Conservation (phyloP, 2,113 vertebrate genomes). For the Entosphenus tridentatus region DNA sequence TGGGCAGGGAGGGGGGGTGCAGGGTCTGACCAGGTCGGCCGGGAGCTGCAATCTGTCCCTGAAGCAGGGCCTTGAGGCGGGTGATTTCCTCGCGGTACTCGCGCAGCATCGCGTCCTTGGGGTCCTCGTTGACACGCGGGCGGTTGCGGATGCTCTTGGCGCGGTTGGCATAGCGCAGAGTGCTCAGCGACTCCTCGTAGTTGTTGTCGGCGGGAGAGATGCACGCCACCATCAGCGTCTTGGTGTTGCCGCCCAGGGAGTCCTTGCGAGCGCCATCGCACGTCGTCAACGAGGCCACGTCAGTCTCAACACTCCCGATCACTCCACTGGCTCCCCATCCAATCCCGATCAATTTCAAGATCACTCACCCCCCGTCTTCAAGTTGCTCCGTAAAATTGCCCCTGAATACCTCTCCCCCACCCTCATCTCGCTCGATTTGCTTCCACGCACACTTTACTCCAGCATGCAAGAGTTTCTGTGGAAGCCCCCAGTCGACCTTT, state of each 20-base stretch:
- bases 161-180: slow-evolving; percentile 38
- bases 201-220: slow-evolving; percentile 53
- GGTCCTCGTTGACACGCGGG: slow-evolving; percentile 50
- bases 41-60: slow-evolving; percentile 22
- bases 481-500: too few relatives aligned
- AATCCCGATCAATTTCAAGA: too few relatives aligned
- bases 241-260: slow-evolving; percentile 58
- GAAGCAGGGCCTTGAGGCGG: slow-evolving; percentile 33
- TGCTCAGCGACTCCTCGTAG: slow-evolving; percentile 56
- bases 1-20: too few relatives aligned
- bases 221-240: slow-evolving; percentile 61
- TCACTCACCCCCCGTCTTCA: too few relatives aligned
- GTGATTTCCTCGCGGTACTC: slow-evolving; percentile 66
- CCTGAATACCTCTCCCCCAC: too few relatives aligned
- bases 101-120: slow-evolving; percentile 57
- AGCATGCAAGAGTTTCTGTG: too few relatives aligned
- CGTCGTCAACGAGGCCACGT: too few relatives aligned
- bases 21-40: slow-evolving; percentile 21
- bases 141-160: slow-evolving; percentile 66
- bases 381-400: too few relatives aligned
- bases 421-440: too few relatives aligned
- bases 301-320: too few relatives aligned
- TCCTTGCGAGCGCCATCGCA: slow-evolving; percentile 15
- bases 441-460: too few relatives aligned
- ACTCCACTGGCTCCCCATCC: too few relatives aligned